Percentiles rank a stretch among this genome's conserved stretches.
phyloP scores from a whole-genome alignment of 2,888 invertebrate genomes.

The Macaria notata region DNA sequence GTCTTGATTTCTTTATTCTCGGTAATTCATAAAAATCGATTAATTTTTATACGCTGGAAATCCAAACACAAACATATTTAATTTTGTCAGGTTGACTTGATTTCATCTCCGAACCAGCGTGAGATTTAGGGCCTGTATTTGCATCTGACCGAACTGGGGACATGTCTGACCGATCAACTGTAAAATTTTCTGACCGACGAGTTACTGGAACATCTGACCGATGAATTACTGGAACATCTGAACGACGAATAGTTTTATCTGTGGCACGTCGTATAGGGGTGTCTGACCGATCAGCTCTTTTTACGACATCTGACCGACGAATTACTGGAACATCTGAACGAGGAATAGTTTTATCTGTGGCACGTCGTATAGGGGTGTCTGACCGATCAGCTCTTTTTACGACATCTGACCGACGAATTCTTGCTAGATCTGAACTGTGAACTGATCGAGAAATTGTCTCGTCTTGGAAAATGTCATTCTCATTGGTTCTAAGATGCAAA shows the following conservation, averaged over 20 bases:
- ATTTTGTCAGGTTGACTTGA: not conserved
- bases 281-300: not conserved
- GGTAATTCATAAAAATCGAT: too few species aligned
- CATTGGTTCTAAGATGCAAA: not conserved
- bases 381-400: not conserved
- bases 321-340: not conserved
- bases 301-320: not conserved
- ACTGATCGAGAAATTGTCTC: not conserved
- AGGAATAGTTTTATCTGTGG: not conserved
- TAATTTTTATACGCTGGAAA: constrained; percentile 28
- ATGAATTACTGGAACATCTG: not conserved
- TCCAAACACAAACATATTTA: constrained; percentile 16
- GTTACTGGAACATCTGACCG: not conserved
- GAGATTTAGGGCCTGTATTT: not conserved
- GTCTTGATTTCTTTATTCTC: too few species aligned
- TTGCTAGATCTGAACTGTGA: not conserved
- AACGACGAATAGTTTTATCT: not conserved
- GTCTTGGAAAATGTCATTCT: not conserved
- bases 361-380: not conserved
- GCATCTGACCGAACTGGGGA: not conserved
- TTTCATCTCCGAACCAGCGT: not conserved
- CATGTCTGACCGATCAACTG: not conserved
- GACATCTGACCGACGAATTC: not conserved
- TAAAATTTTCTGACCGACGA: not conserved
- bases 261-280: not conserved